Evolutionary conservation across 1,140 invertebrate genomes (phyloP), one percentile per base, ranked within the genome.

Genomic region (Lepidotrigona ventralis): DNA sequence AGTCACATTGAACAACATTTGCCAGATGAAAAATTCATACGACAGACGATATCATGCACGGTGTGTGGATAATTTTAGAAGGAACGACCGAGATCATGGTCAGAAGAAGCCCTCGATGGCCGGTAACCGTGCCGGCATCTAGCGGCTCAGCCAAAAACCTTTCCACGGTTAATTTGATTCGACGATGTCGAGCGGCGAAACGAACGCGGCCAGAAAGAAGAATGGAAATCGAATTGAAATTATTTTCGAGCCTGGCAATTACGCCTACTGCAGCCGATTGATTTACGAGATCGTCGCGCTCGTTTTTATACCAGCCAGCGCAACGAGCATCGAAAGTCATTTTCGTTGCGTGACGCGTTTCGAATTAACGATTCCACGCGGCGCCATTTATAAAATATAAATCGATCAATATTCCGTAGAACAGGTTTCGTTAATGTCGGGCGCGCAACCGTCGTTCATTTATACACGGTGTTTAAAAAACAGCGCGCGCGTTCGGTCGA

Each of bases 71-170:
- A 83, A 83, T 83, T 78, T 83, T 79, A 83, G 82, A 83, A 60
- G 12, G n/a, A 63, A 63, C n/a, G 81, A 8, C 23, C 33, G 12
- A 17, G n/a, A 58, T 21, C 21, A 21, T 9, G 26, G 33, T 77
- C 39, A 8, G 21, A 29, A 81, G 23, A 66, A 51, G 46, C 11
- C 60, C 46, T 23, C 64, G 74, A 33, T 64, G n/a, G 33, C 53
- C 53, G 29, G 70, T 88, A 91, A 91, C 51, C 29, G 92, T 93
- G 91, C 71, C 89, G 93, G 88, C 93, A 93, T 93, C 93, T 93
- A 90, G 85, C 89, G 92, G 91, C 70, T 83, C 83, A 29, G 26
- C 66, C 21, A 71, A 81, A 82, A 93, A 93, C 91, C 83, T 87
- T 79, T 75, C 71, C 17, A 85, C 83, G 72, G 63, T 64, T 79